A percentile compares a stretch with the other conserved stretches of the same genome.
Evolutionary conservation across 2,797 vertebrate species (phyloP).

Genomic region (Fistularia tabacaria): DNA sequence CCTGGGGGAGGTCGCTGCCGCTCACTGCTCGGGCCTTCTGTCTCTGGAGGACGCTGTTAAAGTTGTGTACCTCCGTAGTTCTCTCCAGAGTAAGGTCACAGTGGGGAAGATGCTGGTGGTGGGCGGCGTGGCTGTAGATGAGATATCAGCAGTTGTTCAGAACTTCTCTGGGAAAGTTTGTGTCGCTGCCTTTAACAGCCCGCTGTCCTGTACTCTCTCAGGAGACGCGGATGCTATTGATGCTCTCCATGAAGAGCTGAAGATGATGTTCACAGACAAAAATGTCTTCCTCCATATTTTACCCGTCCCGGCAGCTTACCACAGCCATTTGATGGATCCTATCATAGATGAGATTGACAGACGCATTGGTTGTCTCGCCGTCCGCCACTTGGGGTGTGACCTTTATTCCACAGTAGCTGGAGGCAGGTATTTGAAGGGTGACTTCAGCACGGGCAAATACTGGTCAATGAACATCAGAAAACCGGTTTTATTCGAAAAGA

Average conservation of each 20-base stretch:
- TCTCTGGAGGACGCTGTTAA: constrained; percentile 85
- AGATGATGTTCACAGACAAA: constrained; percentile 49
- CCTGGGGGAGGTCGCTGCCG: constrained; percentile 83
- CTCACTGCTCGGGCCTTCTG: constrained; percentile 82
- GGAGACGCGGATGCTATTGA: constrained; percentile 67
- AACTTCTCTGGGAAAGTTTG: constrained; percentile 69
- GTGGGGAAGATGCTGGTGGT: constrained; percentile 86
- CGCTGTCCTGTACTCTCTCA: constrained; percentile 80
- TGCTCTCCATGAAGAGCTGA: constrained; percentile 39
- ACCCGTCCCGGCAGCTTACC: constrained; percentile 81
- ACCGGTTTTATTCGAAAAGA: constrained; percentile 78
- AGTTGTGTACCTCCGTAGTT: constrained; percentile 79
- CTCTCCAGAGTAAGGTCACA: constrained; percentile 75
- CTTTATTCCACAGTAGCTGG: constrained; percentile 85
- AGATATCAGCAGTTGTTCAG: constrained; percentile 63
- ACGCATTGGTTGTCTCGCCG: constrained; percentile 55
- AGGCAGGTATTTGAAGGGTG: constrained; percentile 47
- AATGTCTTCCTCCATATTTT: constrained; percentile 79
- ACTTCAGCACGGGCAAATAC: constrained; percentile 79
- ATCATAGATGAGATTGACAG: constrained; percentile 71
- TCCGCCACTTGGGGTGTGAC: constrained; percentile 55
- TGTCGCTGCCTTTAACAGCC: constrained; percentile 83
- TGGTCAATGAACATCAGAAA: constrained; percentile 81
- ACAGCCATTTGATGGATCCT: constrained; percentile 85
- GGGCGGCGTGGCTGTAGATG: constrained; percentile 74